Conservation (phyloP, 2,888 invertebrate genomes). For the Cephus spinipes region DNA sequence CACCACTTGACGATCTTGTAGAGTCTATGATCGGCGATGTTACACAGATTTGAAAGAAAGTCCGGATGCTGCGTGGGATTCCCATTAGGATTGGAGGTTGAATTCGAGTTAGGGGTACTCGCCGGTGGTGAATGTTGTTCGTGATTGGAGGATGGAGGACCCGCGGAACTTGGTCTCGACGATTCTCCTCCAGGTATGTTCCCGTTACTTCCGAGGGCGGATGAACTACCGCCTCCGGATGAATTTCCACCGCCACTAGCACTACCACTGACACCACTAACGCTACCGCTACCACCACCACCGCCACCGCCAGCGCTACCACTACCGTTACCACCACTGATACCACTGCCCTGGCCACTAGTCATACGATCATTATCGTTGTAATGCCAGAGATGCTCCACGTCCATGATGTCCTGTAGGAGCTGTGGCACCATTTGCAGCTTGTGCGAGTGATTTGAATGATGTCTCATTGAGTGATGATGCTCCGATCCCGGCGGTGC, state of each 20-base stretch:
- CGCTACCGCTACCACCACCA: constrained; percentile 9
- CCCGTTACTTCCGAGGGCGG: constrained; percentile 29
- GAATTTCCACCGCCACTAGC: constrained; percentile 25
- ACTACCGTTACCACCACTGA: constrained; percentile 25
- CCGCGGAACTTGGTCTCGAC: constrained; percentile 40
- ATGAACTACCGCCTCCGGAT: constrained; percentile 16
- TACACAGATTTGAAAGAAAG: constrained; percentile 89
- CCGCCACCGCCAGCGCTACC: not conserved
- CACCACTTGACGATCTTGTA: constrained; percentile 99
- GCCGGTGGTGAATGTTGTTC: constrained; percentile 34
- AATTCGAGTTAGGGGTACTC: not conserved
- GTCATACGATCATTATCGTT: constrained; percentile 82
- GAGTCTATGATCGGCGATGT: constrained; percentile 93
- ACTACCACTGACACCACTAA: constrained; percentile 11
- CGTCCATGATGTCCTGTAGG: constrained; percentile 92
- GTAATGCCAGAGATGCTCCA: constrained; percentile 95
- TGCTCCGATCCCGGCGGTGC: constrained; percentile 60
- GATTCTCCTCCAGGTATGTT: constrained; percentile 35
- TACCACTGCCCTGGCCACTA: constrained; percentile 65
- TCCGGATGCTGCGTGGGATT: constrained; percentile 73
- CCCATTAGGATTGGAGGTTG: constrained; percentile 44
- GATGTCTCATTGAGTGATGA: constrained; percentile 59
- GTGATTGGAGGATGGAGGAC: constrained; percentile 42
- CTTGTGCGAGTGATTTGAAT: constrained; percentile 62
- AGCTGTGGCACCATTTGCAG: constrained; percentile 62